These are phyloP conservation scores for Botrylloides violaceus DNA, from an alignment of 23 tunicate species.

Conservation along the genomic window DNA sequence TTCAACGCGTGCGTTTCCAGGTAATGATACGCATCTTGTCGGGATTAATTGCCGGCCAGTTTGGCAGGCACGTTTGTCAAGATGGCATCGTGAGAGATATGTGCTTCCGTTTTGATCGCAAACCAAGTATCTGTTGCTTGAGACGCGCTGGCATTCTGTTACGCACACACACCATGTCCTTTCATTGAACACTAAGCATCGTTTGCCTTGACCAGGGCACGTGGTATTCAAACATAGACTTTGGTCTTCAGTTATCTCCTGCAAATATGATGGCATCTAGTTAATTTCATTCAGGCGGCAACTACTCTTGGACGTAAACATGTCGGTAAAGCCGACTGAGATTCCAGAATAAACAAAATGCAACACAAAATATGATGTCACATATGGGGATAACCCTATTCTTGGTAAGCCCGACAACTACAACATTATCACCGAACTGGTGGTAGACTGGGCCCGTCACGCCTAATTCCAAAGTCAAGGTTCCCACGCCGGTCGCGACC, in stretches of 20 bases:
- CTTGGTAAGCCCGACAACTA: too few relatives aligned
- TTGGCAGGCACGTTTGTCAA: not conserved
- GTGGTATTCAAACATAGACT: not conserved
- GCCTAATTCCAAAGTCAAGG: too few relatives aligned
- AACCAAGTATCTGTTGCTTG: not conserved
- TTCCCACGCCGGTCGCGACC: too few relatives aligned
- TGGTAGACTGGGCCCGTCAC: too few relatives aligned
- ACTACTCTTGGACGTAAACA: too few relatives aligned
- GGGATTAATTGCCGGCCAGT: not conserved
- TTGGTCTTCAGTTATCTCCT: not conserved
- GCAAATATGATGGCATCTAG: too few relatives aligned
- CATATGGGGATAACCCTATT: too few relatives aligned
- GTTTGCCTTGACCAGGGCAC: not conserved
- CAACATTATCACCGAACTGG: too few relatives aligned
- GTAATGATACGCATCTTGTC: not conserved
- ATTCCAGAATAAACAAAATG: too few relatives aligned
- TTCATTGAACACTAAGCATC: not conserved
- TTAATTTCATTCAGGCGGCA: too few relatives aligned
- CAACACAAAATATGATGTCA: too few relatives aligned
- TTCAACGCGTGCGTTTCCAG: not conserved
- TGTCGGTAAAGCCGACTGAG: too few relatives aligned
- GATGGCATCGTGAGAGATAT: not conserved
- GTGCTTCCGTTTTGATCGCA: not conserved
- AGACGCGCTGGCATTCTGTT: not conserved
- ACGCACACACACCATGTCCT: not conserved